Percentiles rank a stretch among this genome's conserved stretches.
phyloP scores from a whole-genome alignment of 2,113 vertebrate species.

The Lepus europaeus region DNA sequence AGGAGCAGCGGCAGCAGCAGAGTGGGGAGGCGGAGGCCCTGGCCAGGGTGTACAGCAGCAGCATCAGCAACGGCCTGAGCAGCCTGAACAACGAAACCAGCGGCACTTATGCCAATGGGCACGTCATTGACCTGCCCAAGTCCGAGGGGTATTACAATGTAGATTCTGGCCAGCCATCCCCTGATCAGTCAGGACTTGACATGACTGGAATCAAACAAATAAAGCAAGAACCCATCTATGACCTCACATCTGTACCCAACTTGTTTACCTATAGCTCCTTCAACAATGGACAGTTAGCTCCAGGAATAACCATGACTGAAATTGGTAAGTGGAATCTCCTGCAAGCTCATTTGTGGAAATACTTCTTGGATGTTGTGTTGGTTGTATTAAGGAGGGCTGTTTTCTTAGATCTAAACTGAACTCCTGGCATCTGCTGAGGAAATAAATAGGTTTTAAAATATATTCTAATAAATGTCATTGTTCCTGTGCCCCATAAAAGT shows the following conservation, averaged over 20 bases:
- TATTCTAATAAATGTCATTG: conserved; percentile 42
- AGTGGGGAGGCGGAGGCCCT: conserved; percentile 96
- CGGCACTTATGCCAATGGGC: conserved; percentile 95
- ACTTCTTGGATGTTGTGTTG: not conserved
- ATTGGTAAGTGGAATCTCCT: conserved; percentile 91
- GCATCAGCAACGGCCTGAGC: conserved; percentile 94
- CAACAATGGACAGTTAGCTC: conserved; percentile 95
- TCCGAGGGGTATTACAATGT: conserved; percentile 95
- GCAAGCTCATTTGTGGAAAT: not conserved
- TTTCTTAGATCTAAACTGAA: not conserved
- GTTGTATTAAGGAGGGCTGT: not conserved
- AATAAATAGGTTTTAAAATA: conserved; percentile 26
- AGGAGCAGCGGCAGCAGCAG: conserved; percentile 97
- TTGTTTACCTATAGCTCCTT: conserved; percentile 98
- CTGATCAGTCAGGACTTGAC: conserved; percentile 98
- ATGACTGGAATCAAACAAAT: conserved; percentile 99
- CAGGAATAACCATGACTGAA: conserved; percentile 95
- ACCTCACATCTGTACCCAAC: conserved; percentile 98
- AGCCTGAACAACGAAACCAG: conserved; percentile 94
- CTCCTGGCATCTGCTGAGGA: conserved; percentile 4
- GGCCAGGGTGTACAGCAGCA: conserved; percentile 94
- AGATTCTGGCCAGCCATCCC: conserved; percentile 98
- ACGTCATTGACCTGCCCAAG: conserved; percentile 96
- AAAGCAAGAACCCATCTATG: conserved; percentile 99
- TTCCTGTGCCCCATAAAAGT: not conserved